A percentile compares a stretch with the other conserved stretches of the same genome.
Evolutionary conservation across 2,113 vertebrate species (phyloP).

Genomic region (Pterocles gutturalis): DNA sequence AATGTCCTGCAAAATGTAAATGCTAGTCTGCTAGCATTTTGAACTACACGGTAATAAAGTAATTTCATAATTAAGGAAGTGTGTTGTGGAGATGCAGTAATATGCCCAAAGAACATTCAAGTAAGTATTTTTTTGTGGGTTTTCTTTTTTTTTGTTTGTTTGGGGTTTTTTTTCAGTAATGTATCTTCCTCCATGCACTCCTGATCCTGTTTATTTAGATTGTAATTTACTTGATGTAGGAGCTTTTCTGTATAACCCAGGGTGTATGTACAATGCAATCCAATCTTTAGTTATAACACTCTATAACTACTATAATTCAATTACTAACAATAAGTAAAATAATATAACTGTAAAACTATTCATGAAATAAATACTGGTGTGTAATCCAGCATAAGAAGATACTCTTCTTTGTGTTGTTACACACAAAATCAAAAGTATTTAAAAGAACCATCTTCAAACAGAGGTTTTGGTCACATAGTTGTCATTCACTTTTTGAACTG

Average conservation of each 20-base stretch:
- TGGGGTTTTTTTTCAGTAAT: neutral
- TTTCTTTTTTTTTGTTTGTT: too few species aligned
- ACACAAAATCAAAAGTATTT: neutral
- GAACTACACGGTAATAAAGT: neutral
- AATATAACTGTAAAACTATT: neutral
- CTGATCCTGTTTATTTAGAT: neutral
- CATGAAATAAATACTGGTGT: neutral
- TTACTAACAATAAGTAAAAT: neutral
- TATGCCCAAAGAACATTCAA: neutral
- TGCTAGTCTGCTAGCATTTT: neutral
- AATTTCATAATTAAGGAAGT: neutral
- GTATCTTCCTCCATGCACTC: fast-evolving
- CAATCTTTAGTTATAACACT: neutral
- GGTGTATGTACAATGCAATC: neutral
- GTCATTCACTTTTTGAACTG: neutral
- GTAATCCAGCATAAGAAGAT: neutral
- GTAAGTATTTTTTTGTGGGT: neutral
- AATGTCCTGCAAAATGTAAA: neutral
- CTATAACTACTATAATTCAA: neutral
- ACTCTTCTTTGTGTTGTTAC: neutral
- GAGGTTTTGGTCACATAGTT: neutral
- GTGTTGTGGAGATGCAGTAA: neutral
- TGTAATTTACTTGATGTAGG: neutral
- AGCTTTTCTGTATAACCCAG: neutral
- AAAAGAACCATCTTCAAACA: neutral